Percentiles rank a stretch among this genome's conserved stretches.
These are phyloP conservation scores for Chymomyza procnemis DNA, from an alignment of 2,888 invertebrate genomes.

Conservation along the genomic window DNA sequence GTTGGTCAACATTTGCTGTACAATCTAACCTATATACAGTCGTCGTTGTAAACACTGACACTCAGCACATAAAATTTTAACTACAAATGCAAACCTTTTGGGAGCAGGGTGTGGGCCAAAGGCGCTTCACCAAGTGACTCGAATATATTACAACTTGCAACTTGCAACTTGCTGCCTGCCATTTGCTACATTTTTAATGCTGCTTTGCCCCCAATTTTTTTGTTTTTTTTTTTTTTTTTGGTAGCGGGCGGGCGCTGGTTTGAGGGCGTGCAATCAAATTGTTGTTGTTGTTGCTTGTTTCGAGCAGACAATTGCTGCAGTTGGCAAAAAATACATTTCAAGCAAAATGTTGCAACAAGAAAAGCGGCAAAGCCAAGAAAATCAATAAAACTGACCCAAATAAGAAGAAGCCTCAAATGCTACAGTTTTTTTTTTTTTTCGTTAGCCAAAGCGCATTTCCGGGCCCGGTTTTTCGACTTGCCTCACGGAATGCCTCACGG, in stretches of 20 bases:
- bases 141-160: neutral
- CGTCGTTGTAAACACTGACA: too few species aligned
- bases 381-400: slow-evolving; percentile 70
- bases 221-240: too few species aligned
- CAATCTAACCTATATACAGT: too few species aligned
- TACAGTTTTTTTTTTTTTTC: slow-evolving; percentile 20
- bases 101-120: neutral
- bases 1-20: too few species aligned
- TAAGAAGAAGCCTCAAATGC: slow-evolving; percentile 31
- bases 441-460: slow-evolving; percentile 60
- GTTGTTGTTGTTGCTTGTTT: neutral
- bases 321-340: slow-evolving; percentile 35
- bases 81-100: neutral
- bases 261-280: too few species aligned
- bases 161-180: slow-evolving; percentile 32
- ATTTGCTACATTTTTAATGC: slow-evolving; percentile 57
- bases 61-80: neutral
- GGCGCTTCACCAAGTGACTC: neutral
- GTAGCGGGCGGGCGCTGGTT: too few species aligned
- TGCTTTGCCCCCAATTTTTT: slow-evolving; percentile 31
- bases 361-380: slow-evolving; percentile 30
- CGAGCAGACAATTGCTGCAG: slow-evolving; percentile 51
- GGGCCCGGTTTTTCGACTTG: slow-evolving; percentile 18
- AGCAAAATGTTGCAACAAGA: neutral
- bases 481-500: neutral